A percentile compares a stretch with the other conserved stretches of the same genome.
Conservation (phyloP, 2,797 vertebrate species). For the Choloepus didactylus region DNA sequence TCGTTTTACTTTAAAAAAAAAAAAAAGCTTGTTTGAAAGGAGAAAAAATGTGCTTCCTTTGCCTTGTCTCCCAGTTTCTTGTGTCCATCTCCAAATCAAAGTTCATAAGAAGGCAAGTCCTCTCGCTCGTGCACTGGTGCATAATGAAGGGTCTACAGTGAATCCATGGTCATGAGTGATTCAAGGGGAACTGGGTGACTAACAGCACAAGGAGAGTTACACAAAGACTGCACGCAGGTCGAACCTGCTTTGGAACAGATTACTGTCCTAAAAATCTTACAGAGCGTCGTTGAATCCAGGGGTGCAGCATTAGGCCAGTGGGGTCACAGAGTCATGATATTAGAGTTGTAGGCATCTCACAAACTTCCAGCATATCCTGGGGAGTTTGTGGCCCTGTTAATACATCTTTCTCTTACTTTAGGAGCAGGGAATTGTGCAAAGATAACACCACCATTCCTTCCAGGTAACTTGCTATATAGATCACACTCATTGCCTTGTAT, state of each 20-base stretch:
- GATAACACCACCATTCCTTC: neutral
- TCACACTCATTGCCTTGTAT: neutral
- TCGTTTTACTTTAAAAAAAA: neutral
- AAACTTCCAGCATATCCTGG: neutral
- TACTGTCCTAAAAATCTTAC: rapidly evolving
- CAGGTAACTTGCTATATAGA: neutral
- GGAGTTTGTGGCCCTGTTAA: neutral
- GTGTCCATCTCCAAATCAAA: neutral
- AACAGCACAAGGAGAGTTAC: neutral
- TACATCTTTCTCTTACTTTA: neutral
- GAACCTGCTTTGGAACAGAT: neutral
- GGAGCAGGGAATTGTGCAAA: neutral
- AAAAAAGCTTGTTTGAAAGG: neutral
- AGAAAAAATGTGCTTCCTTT: neutral
- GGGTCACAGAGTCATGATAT: neutral
- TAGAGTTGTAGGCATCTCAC: neutral
- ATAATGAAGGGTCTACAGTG: neutral
- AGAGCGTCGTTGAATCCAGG: neutral
- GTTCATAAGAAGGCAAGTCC: neutral
- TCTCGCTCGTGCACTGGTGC: neutral
- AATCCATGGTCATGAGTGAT: constrained; percentile 41
- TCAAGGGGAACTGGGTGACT: neutral
- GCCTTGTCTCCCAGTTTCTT: neutral
- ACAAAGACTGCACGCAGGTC: neutral
- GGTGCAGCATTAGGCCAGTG: neutral